A percentile compares a stretch with the other conserved stretches of the same genome.
phyloP scores from a whole-genome alignment of 2,113 vertebrate species.

The Anas platyrhynchos region DNA sequence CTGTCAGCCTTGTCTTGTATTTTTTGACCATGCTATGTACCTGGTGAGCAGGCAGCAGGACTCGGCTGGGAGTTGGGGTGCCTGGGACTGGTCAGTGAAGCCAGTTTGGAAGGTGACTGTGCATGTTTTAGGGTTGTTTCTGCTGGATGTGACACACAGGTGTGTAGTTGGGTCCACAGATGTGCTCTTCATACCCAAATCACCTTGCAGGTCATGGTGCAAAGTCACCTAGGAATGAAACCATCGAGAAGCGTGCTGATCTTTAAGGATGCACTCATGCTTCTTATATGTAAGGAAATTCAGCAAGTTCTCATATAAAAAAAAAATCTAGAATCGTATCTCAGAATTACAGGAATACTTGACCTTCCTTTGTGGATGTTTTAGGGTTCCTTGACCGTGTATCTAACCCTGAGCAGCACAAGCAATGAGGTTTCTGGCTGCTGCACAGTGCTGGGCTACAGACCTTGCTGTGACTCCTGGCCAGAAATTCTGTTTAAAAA shows the following conservation, averaged over 20 bases:
- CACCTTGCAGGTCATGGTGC: background rate
- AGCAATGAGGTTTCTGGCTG: background rate
- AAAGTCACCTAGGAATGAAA: background rate
- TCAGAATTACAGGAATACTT: background rate
- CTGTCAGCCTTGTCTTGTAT: background rate
- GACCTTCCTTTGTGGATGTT: background rate
- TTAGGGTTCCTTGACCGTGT: background rate
- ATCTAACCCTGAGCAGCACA: background rate
- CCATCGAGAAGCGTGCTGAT: background rate
- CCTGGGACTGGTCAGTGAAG: accelerated
- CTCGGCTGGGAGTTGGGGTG: background rate
- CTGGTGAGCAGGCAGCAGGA: background rate
- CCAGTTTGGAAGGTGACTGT: background rate
- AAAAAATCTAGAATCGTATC: accelerated
- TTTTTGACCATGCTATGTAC: background rate
- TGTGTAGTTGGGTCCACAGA: background rate
- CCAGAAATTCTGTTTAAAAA: background rate
- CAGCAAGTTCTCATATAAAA: background rate
- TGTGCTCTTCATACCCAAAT: background rate
- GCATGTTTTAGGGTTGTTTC: background rate
- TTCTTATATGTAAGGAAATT: background rate
- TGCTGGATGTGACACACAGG: background rate
- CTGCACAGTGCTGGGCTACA: background rate
- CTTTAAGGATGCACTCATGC: accelerated
- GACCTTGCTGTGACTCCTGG: background rate